Conservation (phyloP, 2,888 invertebrate species). For the Anthophora plumipes region DNA sequence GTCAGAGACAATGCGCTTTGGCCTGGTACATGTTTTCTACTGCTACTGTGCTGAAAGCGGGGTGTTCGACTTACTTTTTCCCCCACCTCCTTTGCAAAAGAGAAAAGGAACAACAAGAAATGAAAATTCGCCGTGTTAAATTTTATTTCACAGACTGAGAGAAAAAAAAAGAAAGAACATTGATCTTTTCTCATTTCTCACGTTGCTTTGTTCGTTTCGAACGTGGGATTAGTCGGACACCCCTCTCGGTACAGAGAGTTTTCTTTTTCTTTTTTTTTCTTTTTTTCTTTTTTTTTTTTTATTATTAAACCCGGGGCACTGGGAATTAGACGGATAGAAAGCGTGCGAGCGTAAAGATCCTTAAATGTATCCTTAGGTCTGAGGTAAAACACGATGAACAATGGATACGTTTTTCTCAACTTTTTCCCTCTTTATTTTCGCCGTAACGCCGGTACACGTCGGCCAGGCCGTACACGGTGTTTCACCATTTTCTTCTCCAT, state of each 20-base stretch:
- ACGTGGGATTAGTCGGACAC: constrained; percentile 62
- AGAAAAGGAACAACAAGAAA: too few species aligned
- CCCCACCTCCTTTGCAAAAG: background rate
- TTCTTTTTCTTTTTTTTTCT: background rate
- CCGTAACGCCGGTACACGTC: constrained; percentile 36
- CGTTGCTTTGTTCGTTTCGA: background rate
- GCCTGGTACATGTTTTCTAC: constrained; percentile 72
- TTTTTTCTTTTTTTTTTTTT: too few species aligned
- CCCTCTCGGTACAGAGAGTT: constrained; percentile 69
- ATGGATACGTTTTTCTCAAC: constrained; percentile 35
- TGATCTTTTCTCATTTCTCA: background rate
- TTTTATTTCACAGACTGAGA: too few species aligned
- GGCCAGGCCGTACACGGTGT: constrained; percentile 23
- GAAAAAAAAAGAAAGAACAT: too few species aligned
- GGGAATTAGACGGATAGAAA: constrained; percentile 71
- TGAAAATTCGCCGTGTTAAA: too few species aligned
- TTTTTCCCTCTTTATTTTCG: constrained; percentile 28
- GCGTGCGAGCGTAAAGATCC: constrained; percentile 81
- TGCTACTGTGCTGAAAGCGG: constrained; percentile 57
- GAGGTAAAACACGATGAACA: constrained; percentile 59
- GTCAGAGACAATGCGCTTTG: constrained; percentile 81
- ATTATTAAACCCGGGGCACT: constrained; percentile 63
- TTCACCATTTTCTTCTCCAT: background rate
- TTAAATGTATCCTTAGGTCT: constrained; percentile 69
- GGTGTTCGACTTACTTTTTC: constrained; percentile 66